phyloP scores from a whole-genome alignment of 1,140 invertebrate species.

The Phocides pigmalion region DNA sequence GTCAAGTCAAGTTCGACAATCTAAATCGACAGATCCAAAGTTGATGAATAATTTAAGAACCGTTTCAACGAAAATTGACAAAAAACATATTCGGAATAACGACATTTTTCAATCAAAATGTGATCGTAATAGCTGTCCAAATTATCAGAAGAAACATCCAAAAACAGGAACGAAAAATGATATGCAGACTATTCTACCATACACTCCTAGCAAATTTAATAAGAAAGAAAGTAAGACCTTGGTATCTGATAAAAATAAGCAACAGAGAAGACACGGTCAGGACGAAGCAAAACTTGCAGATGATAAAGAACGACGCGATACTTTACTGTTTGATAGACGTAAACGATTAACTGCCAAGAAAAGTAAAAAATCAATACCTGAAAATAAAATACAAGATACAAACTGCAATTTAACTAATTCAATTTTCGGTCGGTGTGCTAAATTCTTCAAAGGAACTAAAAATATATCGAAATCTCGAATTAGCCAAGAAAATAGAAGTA shows the following conservation, averaged over 20 bases:
- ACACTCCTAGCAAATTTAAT: conserved; percentile 48
- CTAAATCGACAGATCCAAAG: conserved; percentile 1
- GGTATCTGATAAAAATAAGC: conserved; percentile 23
- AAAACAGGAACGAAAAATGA: conserved; percentile 24
- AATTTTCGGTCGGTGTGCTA: conserved; percentile 27
- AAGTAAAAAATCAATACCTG: conserved; percentile 21
- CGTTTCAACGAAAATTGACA: conserved; percentile 28
- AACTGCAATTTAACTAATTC: conserved; percentile 17
- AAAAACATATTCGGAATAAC: conserved; percentile 19
- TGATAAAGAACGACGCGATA: neutral
- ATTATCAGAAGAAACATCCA: neutral
- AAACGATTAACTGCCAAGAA: conserved; percentile 36
- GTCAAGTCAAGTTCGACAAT: conserved; percentile 14
- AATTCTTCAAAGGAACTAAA: conserved; percentile 1
- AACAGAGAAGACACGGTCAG: neutral
- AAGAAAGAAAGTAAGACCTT: conserved; percentile 45
- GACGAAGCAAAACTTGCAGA: neutral
- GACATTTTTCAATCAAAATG: neutral
- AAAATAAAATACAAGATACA: neutral
- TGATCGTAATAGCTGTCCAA: conserved; percentile 9
- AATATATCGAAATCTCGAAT: neutral
- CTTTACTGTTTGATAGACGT: neutral
- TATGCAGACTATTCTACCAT: conserved; percentile 50
- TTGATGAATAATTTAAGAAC: conserved; percentile 6
- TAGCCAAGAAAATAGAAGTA: conserved; percentile 3